A percentile compares a stretch with the other conserved stretches of the same genome.
These are phyloP conservation scores for Lycaena phlaeas DNA, from an alignment of 2,888 invertebrate genomes.

Conservation along the genomic window DNA sequence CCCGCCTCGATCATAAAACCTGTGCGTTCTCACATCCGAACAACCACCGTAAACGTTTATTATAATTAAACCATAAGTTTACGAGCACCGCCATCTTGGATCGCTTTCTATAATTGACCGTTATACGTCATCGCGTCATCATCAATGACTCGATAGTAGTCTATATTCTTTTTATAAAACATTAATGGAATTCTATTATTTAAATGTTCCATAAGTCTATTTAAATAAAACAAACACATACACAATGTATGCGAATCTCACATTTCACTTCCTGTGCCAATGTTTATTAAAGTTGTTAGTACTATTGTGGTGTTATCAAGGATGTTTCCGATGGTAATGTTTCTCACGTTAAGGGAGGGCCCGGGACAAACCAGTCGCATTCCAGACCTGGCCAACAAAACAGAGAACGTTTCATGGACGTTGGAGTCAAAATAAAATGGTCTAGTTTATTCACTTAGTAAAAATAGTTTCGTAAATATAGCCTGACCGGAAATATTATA, in stretches of 20 bases:
- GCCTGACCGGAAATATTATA: no score
- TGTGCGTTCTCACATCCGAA: constrained; percentile 53
- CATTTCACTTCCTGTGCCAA: constrained; percentile 23
- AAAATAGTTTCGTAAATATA: no score
- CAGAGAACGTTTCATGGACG: not conserved
- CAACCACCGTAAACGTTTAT: constrained; percentile 39
- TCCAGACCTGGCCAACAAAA: constrained; percentile 21
- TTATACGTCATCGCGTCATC: no score
- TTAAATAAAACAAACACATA: not conserved
- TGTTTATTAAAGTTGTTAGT: constrained; percentile 7
- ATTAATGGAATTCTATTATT: not conserved
- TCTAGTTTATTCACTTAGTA: no score
- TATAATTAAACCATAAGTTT: constrained; percentile 65
- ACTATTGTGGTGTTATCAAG: constrained; percentile 19
- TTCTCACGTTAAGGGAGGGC: constrained; percentile 24
- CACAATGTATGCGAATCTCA: constrained; percentile 54
- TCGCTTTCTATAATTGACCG: not conserved
- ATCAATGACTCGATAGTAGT: no score
- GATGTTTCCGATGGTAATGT: constrained; percentile 25
- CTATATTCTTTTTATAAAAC: not conserved
- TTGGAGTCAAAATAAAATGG: no score
- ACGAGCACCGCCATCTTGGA: constrained; percentile 35
- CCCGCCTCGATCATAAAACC: constrained; percentile 52
- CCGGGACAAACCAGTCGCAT: constrained; percentile 33
- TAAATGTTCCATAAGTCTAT: no score